Conservation (phyloP, 2,797 vertebrate species). For the Darevskia mixta region DNA sequence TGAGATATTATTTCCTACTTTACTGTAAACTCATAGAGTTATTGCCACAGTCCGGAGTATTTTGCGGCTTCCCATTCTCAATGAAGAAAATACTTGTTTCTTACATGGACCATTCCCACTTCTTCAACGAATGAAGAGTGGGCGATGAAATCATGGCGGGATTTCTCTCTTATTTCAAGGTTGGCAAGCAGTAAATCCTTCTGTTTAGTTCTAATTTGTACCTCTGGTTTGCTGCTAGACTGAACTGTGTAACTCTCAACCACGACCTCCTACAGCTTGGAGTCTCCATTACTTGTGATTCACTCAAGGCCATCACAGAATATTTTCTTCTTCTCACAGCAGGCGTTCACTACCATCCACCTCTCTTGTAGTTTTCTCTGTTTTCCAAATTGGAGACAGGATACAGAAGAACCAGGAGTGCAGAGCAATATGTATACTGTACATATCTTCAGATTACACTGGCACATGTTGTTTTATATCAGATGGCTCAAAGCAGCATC, state of each 20-base stretch:
- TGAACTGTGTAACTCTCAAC: not conserved
- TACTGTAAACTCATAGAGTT: not conserved
- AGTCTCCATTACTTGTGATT: not conserved
- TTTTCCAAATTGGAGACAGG: no score
- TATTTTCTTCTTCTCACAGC: no score
- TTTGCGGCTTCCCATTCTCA: not conserved
- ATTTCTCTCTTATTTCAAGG: not conserved
- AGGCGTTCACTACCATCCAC: no score
- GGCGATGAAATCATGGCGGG: not conserved
- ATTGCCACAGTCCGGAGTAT: not conserved
- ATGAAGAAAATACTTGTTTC: not conserved
- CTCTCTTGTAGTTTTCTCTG: no score
- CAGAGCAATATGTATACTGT: no score
- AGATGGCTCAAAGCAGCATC: no score
- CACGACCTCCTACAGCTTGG: not conserved
- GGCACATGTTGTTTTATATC: no score
- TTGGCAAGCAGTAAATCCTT: not conserved
- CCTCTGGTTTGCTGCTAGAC: not conserved
- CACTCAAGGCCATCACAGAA: not conserved
- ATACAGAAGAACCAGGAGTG: no score
- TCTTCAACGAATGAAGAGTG: not conserved
- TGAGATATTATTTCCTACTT: not conserved
- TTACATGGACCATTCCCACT: not conserved
- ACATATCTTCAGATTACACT: no score
- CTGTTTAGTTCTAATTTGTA: not conserved